Percentiles rank a stretch among this genome's conserved stretches.
Conservation (phyloP, 1,140 invertebrate genomes). For the Drosophila obscura region DNA sequence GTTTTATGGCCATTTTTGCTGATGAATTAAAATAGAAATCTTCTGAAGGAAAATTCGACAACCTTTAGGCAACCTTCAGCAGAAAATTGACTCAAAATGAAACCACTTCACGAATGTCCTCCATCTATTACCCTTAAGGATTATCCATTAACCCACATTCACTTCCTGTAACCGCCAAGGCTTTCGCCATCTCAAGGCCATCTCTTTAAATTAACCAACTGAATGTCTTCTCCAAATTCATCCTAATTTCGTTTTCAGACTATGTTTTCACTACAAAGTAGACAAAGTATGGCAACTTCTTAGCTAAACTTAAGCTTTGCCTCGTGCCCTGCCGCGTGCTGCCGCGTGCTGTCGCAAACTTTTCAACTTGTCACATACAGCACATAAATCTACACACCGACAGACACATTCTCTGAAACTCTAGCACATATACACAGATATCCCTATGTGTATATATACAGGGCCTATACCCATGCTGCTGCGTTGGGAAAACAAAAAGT, state of each 20-base stretch:
- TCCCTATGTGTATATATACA: constrained; percentile 29
- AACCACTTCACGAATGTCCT: not conserved
- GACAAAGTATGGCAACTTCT: constrained; percentile 33
- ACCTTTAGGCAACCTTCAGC: constrained; percentile 14
- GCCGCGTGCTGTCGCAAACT: constrained; percentile 30
- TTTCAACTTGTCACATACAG: constrained; percentile 62
- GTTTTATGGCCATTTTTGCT: not conserved
- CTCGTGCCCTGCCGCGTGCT: constrained; percentile 18
- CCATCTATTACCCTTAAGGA: constrained; percentile 10
- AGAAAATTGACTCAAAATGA: not conserved
- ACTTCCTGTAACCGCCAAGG: not conserved
- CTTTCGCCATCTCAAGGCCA: not conserved
- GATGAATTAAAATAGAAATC: too few relatives aligned
- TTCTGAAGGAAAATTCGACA: not conserved
- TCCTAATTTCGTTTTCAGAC: constrained; percentile 29
- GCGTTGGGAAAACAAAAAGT: constrained; percentile 44
- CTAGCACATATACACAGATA: not conserved
- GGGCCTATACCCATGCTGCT: constrained; percentile 57
- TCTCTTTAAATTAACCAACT: constrained; percentile 39
- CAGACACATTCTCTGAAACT: constrained; percentile 13
- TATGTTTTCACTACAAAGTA: constrained; percentile 3
- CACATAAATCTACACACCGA: constrained; percentile 64
- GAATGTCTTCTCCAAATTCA: constrained; percentile 20
- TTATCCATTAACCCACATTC: constrained; percentile 32
- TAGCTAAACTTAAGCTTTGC: constrained; percentile 34